A percentile compares a stretch with the other conserved stretches of the same genome.
phyloP scores from a whole-genome alignment of 2,888 invertebrate species.

The Nomada lathburiana region DNA sequence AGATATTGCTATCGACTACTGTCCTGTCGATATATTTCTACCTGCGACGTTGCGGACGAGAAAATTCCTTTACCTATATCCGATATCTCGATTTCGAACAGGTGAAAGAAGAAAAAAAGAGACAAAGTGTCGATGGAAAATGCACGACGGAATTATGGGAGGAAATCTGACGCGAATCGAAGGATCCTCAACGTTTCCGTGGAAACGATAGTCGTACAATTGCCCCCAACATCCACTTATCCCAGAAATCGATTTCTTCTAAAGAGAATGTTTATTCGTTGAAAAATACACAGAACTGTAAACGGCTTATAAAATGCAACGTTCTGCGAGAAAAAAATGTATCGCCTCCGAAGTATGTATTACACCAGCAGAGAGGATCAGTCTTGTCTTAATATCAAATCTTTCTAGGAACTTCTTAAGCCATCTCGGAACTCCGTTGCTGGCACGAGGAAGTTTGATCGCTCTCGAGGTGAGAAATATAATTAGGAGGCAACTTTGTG shows the following conservation, averaged over 20 bases:
- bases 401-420: conserved; percentile 10
- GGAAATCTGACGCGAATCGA: conserved; percentile 2
- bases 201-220: too few species aligned
- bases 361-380: background rate
- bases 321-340: too few species aligned
- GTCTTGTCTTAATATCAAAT: conserved; percentile 6
- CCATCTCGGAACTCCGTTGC: conserved; percentile 2
- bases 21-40: conserved; percentile 38
- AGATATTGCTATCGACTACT: conserved; percentile 5
- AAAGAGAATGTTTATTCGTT: background rate
- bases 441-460: background rate
- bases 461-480: conserved; percentile 3
- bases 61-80: conserved; percentile 28
- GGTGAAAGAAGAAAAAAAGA: background rate
- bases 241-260: background rate
- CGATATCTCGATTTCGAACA: background rate
- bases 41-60: background rate
- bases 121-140: background rate
- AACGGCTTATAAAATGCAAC: too few species aligned
- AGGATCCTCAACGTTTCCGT: background rate
- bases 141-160: background rate
- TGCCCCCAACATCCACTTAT: too few species aligned
- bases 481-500: conserved; percentile 2
- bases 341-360: too few species aligned
- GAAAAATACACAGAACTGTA: too few species aligned